Percentiles rank a stretch among this genome's conserved stretches.
These are phyloP conservation scores for Paramormyrops kingsleyae DNA, from an alignment of 2,113 vertebrate species.

Conservation along the genomic window DNA sequence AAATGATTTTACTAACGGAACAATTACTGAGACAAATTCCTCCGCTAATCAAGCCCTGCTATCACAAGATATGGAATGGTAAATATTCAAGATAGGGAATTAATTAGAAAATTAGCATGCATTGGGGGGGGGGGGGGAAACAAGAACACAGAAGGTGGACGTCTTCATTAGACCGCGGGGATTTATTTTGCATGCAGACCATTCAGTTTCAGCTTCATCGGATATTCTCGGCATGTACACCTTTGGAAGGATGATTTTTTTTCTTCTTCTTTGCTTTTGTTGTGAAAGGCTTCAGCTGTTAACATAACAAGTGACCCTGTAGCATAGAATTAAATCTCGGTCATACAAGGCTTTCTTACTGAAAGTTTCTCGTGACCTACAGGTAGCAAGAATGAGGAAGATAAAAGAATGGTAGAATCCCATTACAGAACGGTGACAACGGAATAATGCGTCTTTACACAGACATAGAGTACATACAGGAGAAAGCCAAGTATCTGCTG, in stretches of 20 bases:
- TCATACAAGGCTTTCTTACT: background rate
- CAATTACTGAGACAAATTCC: background rate
- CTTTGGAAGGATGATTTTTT: background rate
- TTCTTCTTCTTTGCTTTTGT: background rate
- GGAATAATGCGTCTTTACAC: background rate
- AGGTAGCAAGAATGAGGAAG: background rate
- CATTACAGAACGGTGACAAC: background rate
- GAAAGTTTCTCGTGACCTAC: background rate
- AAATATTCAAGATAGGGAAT: constrained; percentile 6
- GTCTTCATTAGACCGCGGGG: background rate
- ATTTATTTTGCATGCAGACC: background rate
- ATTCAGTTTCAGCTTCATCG: background rate
- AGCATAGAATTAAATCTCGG: background rate
- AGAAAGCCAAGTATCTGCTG: background rate
- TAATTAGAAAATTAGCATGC: background rate
- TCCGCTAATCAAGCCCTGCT: background rate
- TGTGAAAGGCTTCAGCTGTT: background rate
- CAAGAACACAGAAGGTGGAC: background rate
- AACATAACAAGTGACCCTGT: constrained; percentile 1
- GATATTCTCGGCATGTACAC: background rate
- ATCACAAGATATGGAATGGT: background rate
- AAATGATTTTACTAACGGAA: background rate
- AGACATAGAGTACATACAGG: background rate
- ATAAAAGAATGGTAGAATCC: background rate
- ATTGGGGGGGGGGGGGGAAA: background rate